A percentile compares a stretch with the other conserved stretches of the same genome.
These are phyloP conservation scores for Amazona vittata DNA, from an alignment of 2,113 vertebrate species.

Conservation along the genomic window DNA sequence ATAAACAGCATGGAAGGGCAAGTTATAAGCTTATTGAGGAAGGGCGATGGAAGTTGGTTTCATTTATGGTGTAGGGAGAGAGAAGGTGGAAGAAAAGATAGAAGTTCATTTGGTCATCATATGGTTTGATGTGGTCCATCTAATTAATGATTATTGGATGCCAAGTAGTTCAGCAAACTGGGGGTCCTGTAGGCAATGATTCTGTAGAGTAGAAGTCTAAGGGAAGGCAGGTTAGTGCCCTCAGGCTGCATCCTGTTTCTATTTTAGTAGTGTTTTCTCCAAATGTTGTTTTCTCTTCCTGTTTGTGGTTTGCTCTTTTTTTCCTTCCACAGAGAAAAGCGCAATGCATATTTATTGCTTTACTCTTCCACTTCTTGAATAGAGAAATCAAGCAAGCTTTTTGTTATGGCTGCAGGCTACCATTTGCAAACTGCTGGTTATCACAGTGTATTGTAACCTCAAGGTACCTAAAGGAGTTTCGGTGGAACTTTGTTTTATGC, in stretches of 20 bases:
- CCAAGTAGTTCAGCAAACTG: neutral
- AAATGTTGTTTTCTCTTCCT: slow-evolving; percentile 19
- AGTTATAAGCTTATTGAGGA: neutral
- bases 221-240: neutral
- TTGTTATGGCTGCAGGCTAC: slow-evolving; percentile 66
- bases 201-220: neutral
- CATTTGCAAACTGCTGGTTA: slow-evolving; percentile 45
- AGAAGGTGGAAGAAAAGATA: neutral
- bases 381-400: slow-evolving; percentile 41
- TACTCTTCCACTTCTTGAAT: neutral
- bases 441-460: slow-evolving; percentile 33
- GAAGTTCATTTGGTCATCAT: neutral
- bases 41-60: neutral
- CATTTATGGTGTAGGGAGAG: neutral
- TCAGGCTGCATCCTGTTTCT: slow-evolving; percentile 1
- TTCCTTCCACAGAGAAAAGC: neutral
- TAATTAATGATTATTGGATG: neutral
- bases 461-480: neutral
- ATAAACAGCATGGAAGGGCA: neutral
- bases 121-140: neutral
- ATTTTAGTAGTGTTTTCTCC: neutral
- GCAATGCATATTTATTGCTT: slow-evolving; percentile 47
- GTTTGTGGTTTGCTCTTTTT: neutral
- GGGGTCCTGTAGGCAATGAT: neutral
- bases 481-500: neutral